A percentile compares a stretch with the other conserved stretches of the same genome.
These are phyloP conservation scores for Pseudomyrmex concolor DNA, from an alignment of 1,140 invertebrate species.

Conservation along the genomic window DNA sequence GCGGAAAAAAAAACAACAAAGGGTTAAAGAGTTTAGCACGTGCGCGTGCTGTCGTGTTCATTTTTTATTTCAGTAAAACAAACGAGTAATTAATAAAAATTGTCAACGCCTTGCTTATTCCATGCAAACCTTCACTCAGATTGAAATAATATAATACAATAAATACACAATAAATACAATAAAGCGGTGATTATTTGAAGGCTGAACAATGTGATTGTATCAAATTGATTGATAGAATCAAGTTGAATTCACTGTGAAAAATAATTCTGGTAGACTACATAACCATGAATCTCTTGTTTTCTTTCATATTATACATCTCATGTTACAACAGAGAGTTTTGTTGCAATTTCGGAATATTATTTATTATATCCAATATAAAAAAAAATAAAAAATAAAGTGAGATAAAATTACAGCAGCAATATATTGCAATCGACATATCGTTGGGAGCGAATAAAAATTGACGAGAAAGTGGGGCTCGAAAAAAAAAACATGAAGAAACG, in stretches of 20 bases:
- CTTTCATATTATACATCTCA: neutral
- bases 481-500: slow-evolving; percentile 2
- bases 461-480: neutral
- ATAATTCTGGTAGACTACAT: neutral
- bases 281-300: neutral
- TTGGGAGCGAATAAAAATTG: slow-evolving; percentile 3
- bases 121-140: too few species aligned
- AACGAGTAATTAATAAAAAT: too few species aligned
- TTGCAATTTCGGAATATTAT: neutral
- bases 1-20: too few species aligned
- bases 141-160: too few species aligned
- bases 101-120: too few species aligned
- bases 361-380: neutral
- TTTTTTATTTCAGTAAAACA: too few species aligned
- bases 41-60: too few species aligned
- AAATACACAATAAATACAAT: too few species aligned
- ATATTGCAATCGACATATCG: neutral
- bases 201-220: neutral
- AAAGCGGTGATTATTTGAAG: neutral
- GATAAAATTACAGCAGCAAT: neutral
- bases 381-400: neutral
- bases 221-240: neutral
- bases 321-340: neutral
- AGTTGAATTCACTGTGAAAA: too few species aligned
- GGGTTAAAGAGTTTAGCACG: too few species aligned